Evolutionary conservation across 2,888 invertebrate species (phyloP).

Genomic region (Acheta domesticus): DNA sequence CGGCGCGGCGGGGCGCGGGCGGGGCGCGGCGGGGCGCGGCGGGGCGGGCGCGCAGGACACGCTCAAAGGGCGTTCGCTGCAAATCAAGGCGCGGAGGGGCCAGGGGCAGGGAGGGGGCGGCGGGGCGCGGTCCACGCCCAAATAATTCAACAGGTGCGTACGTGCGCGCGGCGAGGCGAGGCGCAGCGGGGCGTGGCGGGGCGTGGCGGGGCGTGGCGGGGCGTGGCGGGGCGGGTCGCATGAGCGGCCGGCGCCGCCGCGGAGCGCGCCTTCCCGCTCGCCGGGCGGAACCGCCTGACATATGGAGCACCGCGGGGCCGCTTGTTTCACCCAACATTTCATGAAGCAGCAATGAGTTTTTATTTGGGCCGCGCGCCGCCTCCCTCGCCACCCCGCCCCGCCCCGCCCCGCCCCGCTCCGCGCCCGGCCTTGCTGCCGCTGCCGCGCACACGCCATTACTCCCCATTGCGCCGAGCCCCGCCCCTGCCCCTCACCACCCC

Average conservation of each 20-base stretch:
- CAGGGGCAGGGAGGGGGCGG: not conserved
- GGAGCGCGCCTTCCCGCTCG: not conserved
- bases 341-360: conserved; percentile 18
- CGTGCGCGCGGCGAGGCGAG: not conserved
- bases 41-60: no score
- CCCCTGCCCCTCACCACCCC: no score
- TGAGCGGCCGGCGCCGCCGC: no score
- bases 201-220: no score
- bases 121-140: not conserved
- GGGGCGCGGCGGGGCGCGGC: no score
- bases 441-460: not conserved
- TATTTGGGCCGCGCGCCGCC: not conserved
- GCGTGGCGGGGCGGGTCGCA: no score
- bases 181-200: no score
- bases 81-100: no score
- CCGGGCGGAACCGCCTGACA: not conserved
- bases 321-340: not conserved
- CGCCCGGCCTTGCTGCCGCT: not conserved
- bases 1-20: no score
- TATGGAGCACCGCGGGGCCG: not conserved
- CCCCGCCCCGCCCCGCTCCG: not conserved
- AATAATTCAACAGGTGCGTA: conserved; percentile 4
- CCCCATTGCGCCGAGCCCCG: no score
- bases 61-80: no score
- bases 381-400: not conserved